Evolutionary conservation across 2,888 invertebrate species (phyloP).

Genomic region (Mongoloraphidia duomilia): DNA sequence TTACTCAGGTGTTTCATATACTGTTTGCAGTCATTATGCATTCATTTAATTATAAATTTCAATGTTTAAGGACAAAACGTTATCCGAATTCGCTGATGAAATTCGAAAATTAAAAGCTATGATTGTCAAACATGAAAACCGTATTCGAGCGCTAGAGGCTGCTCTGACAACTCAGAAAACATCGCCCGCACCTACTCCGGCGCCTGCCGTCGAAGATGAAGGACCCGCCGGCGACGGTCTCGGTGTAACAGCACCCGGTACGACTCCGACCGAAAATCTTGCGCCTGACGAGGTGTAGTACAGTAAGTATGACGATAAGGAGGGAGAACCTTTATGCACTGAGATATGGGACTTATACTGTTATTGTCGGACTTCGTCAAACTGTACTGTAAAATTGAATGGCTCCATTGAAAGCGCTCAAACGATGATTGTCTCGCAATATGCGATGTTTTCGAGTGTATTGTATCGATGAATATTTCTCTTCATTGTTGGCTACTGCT

Average conservation of each 20-base stretch:
- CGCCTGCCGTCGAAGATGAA: constrained; percentile 23
- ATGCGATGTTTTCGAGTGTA: too few species aligned
- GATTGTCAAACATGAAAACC: constrained; percentile 84
- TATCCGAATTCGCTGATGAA: constrained; percentile 77
- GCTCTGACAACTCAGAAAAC: constrained; percentile 26
- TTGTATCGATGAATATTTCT: too few species aligned
- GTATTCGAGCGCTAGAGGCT: constrained; percentile 65
- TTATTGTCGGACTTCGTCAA: too few species aligned
- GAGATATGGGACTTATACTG: too few species aligned
- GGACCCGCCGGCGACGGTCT: constrained; percentile 29
- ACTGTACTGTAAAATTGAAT: too few species aligned
- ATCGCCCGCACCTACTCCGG: constrained; percentile 11
- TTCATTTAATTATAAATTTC: constrained; percentile 19
- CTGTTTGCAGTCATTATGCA: too few species aligned
- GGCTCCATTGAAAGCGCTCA: too few species aligned
- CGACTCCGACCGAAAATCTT: constrained; percentile 22
- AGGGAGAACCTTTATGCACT: too few species aligned
- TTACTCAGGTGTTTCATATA: too few species aligned
- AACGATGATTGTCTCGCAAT: too few species aligned
- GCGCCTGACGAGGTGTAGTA: constrained; percentile 45
- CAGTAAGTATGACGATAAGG: too few species aligned
- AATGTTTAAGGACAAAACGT: constrained; percentile 47
- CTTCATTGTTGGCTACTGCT: too few species aligned
- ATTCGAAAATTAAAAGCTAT: constrained; percentile 87
- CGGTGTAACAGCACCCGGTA: constrained; percentile 20